Evolutionary conservation across 2,888 invertebrate species (phyloP).

Genomic region (Chirona hameri): DNA sequence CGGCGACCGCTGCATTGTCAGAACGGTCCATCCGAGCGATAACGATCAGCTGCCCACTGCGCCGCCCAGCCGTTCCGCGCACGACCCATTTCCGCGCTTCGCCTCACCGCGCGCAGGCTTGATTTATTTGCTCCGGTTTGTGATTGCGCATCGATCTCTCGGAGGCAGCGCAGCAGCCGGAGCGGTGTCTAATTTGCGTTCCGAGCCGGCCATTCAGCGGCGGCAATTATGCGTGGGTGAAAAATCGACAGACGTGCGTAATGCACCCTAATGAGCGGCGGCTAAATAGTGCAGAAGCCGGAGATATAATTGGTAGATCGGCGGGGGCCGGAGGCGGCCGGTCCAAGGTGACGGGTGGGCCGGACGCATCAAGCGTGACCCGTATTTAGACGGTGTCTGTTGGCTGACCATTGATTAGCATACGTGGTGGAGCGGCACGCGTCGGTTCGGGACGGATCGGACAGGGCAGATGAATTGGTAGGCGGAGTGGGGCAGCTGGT

Average conservation of each 20-base stretch:
- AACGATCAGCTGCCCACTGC: background rate
- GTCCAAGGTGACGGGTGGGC: background rate
- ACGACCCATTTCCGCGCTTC: background rate
- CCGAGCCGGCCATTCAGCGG: background rate
- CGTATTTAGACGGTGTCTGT: background rate
- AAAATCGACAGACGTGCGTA: background rate
- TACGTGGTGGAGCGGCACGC: background rate
- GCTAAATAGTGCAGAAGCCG: conserved; percentile 11
- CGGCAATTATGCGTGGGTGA: conserved; percentile 10
- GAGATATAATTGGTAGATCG: background rate
- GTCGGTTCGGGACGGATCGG: background rate
- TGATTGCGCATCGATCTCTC: conserved; percentile 7
- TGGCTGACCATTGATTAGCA: background rate
- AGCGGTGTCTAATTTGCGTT: conserved; percentile 1
- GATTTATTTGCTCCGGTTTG: conserved; percentile 12
- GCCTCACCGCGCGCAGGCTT: background rate
- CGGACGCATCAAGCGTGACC: background rate
- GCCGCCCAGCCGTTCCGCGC: background rate
- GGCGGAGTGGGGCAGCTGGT: background rate
- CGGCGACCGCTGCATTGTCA: background rate
- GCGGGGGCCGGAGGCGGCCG: background rate
- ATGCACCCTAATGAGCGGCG: background rate
- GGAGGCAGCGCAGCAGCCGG: too few relatives aligned
- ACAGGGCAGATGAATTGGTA: background rate
- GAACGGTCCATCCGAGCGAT: background rate